phyloP scores from a whole-genome alignment of 2,113 vertebrate species.

The Channa argus region DNA sequence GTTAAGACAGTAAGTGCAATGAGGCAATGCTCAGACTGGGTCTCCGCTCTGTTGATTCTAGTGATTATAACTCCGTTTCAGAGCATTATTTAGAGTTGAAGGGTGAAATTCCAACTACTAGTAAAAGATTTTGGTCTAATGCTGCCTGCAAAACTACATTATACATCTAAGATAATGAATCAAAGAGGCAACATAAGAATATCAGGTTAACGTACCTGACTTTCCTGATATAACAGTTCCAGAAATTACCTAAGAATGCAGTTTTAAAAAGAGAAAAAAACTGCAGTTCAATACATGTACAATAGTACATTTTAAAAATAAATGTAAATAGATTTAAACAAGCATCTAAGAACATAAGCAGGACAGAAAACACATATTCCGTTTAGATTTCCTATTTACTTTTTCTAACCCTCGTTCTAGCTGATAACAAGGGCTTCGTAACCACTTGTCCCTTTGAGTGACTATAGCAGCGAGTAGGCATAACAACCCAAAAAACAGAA shows the following conservation, averaged over 20 bases:
- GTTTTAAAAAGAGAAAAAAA: background rate
- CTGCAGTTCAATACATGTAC: background rate
- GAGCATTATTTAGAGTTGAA: background rate
- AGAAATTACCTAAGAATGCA: too few species aligned
- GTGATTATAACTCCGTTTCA: background rate
- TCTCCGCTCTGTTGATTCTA: background rate
- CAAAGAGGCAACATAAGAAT: too few species aligned
- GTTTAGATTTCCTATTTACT: background rate
- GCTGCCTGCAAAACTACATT: too few species aligned
- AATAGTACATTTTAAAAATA: background rate
- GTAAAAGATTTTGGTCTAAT: too few species aligned
- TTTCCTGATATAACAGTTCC: too few species aligned
- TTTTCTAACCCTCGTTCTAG: too few species aligned
- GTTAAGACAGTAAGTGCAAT: background rate
- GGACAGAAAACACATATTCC: background rate
- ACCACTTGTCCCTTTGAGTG: background rate
- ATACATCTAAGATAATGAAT: too few species aligned
- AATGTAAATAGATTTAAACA: background rate
- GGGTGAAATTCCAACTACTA: background rate
- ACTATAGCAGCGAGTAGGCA: background rate
- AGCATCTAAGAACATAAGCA: background rate
- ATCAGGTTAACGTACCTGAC: too few species aligned
- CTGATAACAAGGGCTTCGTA: background rate
- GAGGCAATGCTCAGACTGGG: background rate
- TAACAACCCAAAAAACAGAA: background rate